A percentile compares a stretch with the other conserved stretches of the same genome.
phyloP scores from a whole-genome alignment of 2,113 vertebrate species.

The Mesembrinibis cayennensis region DNA sequence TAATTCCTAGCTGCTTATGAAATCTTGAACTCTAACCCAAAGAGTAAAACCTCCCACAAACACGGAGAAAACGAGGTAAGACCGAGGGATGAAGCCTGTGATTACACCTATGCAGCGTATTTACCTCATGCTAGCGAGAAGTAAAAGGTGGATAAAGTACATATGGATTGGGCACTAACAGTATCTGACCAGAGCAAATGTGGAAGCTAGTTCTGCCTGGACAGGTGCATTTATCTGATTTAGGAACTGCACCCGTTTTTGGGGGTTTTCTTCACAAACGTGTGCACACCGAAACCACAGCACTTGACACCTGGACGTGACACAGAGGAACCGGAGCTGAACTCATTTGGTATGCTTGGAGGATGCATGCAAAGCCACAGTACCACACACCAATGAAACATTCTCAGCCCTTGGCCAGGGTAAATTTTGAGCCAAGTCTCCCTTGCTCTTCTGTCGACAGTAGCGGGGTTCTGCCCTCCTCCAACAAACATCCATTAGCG shows the following conservation, averaged over 20 bases:
- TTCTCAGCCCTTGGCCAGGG: neutral
- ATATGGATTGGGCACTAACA: neutral
- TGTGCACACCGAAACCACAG: fast-evolving
- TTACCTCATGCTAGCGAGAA: neutral
- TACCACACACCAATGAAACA: neutral
- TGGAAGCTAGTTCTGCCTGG: neutral
- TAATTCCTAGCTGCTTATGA: neutral
- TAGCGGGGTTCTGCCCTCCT: fast-evolving
- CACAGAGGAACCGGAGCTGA: neutral
- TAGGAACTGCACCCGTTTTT: neutral
- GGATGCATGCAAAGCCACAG: neutral
- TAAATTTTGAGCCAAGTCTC: neutral
- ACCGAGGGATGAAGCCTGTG: neutral
- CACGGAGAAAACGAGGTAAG: neutral
- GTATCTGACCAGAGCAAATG: neutral
- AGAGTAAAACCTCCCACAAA: neutral
- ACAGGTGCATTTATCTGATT: neutral
- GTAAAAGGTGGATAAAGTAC: neutral
- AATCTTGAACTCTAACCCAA: neutral
- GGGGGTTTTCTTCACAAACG: neutral
- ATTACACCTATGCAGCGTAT: neutral
- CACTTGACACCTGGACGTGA: neutral
- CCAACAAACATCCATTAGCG: fast-evolving
- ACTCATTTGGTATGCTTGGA: neutral
- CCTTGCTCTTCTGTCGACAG: neutral